Evolutionary conservation across 1,140 invertebrate genomes (phyloP).

Genomic region (Bombus vancouverensis): DNA sequence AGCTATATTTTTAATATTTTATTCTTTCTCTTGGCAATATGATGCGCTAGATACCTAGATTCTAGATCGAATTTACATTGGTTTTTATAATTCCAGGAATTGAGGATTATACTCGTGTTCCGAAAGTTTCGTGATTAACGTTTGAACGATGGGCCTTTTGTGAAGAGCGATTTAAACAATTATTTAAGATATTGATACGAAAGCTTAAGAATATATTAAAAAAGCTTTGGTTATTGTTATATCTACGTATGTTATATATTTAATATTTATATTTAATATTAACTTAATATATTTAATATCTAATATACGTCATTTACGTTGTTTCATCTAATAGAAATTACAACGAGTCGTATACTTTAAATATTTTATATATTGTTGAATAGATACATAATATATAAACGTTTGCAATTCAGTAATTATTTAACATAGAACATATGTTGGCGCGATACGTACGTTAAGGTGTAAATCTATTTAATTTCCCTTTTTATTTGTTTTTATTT

Average conservation of each 20-base stretch:
- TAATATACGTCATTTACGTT: too few relatives aligned
- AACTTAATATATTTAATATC: not conserved
- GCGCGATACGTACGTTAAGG: too few relatives aligned
- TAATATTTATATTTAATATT: not conserved
- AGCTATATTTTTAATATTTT: not conserved
- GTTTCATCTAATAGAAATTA: too few relatives aligned
- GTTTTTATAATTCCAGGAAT: not conserved
- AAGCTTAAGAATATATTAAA: not conserved
- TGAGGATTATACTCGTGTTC: not conserved
- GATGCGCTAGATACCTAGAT: not conserved
- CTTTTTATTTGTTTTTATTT: not conserved
- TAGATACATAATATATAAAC: too few relatives aligned
- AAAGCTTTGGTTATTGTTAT: not conserved
- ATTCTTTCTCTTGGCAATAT: not conserved
- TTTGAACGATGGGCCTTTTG: not conserved
- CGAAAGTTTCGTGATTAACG: not conserved
- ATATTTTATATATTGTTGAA: too few relatives aligned
- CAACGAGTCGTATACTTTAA: too few relatives aligned
- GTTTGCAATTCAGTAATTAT: too few relatives aligned
- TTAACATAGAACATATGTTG: too few relatives aligned
- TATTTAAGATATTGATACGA: not conserved
- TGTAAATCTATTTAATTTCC: not conserved
- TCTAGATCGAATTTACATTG: not conserved
- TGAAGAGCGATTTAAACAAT: not conserved
- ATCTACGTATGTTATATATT: not conserved